Conservation (phyloP, 2,113 vertebrate species). For the Bettongia penicillata region DNA sequence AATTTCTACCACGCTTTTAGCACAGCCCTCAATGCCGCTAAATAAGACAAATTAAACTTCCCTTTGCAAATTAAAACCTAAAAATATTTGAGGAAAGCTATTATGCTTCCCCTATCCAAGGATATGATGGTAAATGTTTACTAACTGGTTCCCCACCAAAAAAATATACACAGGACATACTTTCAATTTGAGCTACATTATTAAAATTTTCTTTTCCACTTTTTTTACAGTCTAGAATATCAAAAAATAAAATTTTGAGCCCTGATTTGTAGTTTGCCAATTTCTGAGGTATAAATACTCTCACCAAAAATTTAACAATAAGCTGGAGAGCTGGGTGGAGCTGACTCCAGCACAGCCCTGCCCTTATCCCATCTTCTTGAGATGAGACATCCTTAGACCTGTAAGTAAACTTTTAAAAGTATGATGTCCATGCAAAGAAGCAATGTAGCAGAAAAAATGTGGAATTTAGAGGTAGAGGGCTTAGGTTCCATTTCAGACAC, state of each 20-base stretch:
- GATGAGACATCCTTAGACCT: not conserved
- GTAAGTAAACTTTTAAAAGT: not conserved
- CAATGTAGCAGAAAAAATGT: not conserved
- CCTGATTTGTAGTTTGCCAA: not conserved
- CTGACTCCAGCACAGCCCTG: not conserved
- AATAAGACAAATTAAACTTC: not conserved
- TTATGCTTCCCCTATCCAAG: not conserved
- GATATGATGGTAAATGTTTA: not conserved
- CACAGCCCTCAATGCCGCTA: not conserved
- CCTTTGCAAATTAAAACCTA: not conserved
- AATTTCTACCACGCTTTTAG: not conserved
- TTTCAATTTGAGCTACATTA: not conserved
- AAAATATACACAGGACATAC: not conserved
- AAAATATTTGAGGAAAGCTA: not conserved
- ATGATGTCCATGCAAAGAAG: not conserved
- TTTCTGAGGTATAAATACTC: not conserved
- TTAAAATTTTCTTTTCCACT: not conserved
- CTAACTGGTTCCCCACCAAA: not conserved
- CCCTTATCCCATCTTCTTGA: not conserved
- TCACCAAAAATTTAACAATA: not conserved
- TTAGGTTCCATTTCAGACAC: not conserved
- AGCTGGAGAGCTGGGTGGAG: not conserved
- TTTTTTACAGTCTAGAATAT: not conserved
- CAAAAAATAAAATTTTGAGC: not conserved
- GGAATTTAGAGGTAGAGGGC: not conserved